A percentile compares a stretch with the other conserved stretches of the same genome.
phyloP scores from a whole-genome alignment of 2,113 vertebrate genomes.

The Herpailurus yagouaroundi region DNA sequence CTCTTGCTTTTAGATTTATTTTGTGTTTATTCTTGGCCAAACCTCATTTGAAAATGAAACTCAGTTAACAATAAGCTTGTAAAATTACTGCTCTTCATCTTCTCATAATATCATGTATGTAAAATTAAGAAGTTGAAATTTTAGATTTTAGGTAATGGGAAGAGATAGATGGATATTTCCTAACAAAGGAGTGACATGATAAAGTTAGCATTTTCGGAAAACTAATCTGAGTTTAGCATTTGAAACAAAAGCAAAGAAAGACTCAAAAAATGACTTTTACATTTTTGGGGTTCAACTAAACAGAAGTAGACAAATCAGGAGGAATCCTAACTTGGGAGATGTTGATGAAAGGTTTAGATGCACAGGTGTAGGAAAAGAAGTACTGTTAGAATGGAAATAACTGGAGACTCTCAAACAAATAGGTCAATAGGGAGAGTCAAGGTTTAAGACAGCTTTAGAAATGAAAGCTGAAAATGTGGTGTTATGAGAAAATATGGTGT shows the following conservation, averaged over 20 bases:
- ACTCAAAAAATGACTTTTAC: neutral
- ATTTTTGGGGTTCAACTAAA: neutral
- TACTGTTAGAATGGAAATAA: neutral
- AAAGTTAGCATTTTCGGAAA: neutral
- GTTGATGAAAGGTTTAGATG: neutral
- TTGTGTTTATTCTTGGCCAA: neutral
- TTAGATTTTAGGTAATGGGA: neutral
- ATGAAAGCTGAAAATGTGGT: neutral
- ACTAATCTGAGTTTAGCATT: neutral
- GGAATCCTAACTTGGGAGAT: neutral
- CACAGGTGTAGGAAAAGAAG: neutral
- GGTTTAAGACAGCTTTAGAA: neutral
- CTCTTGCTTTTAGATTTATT: neutral
- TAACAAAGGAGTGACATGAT: neutral
- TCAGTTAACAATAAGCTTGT: neutral
- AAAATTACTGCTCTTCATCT: neutral
- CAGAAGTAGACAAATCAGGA: neutral
- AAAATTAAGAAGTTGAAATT: neutral
- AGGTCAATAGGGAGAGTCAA: neutral
- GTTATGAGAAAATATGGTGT: neutral
- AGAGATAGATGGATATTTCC: neutral
- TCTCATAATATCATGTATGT: neutral
- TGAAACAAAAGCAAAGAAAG: neutral
- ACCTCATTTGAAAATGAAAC: slow-evolving; percentile 17
- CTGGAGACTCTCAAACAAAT: neutral